Percentiles rank a stretch among this genome's conserved stretches.
phyloP scores from a whole-genome alignment of 2,888 invertebrate species.

The Lissocephala sabroskyi region DNA sequence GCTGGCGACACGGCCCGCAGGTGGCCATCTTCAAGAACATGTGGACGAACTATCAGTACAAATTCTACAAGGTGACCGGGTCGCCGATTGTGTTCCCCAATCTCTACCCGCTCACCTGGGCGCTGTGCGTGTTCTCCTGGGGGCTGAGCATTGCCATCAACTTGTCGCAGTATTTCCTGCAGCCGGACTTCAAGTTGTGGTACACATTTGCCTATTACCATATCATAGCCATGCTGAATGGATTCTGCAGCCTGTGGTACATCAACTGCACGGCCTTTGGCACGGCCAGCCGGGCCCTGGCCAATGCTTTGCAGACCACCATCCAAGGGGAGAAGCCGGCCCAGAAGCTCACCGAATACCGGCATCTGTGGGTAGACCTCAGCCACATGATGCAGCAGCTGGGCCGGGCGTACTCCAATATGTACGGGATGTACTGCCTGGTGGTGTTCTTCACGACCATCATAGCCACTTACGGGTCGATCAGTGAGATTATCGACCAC shows the following conservation, averaged over 20 bases:
- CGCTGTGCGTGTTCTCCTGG: constrained; percentile 80
- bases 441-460: constrained; percentile 83
- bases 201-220: constrained; percentile 83
- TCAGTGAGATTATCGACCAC: constrained; percentile 82
- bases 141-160: constrained; percentile 78
- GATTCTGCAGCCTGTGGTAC: constrained; percentile 81
- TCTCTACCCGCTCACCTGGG: constrained; percentile 77
- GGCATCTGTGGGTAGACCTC: constrained; percentile 81
- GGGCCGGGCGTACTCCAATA: constrained; percentile 82
- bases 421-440: constrained; percentile 84
- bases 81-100: constrained; percentile 79
- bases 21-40: constrained; percentile 84
- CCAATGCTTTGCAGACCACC: constrained; percentile 77
- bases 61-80: constrained; percentile 71
- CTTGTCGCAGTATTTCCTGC: constrained; percentile 80
- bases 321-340: constrained; percentile 79
- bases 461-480: constrained; percentile 80
- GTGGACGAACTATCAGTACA: constrained; percentile 84
- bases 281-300: constrained; percentile 78
- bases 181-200: constrained; percentile 82
- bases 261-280: constrained; percentile 79
- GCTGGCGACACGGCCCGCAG: constrained; percentile 81
- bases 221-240: constrained; percentile 82
- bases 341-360: constrained; percentile 78
- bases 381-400: constrained; percentile 86